These are phyloP conservation scores for Aphelenchoides besseyi DNA, from an alignment of 1,140 invertebrate species.

Conservation along the genomic window DNA sequence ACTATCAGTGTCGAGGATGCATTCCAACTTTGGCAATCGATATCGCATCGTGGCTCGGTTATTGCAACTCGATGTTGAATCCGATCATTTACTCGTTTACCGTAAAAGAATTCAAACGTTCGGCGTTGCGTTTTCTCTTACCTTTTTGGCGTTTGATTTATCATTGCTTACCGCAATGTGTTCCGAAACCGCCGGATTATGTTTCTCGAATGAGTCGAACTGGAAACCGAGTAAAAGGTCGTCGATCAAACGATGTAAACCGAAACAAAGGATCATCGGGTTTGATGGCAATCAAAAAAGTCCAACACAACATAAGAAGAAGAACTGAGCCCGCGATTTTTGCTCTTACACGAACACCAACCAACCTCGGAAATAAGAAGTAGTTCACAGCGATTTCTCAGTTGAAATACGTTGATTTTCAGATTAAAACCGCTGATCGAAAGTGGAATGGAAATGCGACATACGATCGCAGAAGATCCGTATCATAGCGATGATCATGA, in stretches of 20 bases:
- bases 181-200: slow-evolving; percentile 51
- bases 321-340: slow-evolving; percentile 51
- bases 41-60: slow-evolving; percentile 62
- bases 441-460: not conserved
- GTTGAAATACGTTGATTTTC: not conserved
- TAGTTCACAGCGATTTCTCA: slow-evolving; percentile 4
- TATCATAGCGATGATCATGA: slow-evolving; percentile 8
- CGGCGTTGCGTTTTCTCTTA: slow-evolving; percentile 54
- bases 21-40: slow-evolving; percentile 58
- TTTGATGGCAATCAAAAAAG: not conserved
- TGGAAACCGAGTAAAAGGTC: slow-evolving; percentile 38
- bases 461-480: not conserved
- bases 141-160: slow-evolving; percentile 52
- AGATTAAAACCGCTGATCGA: slow-evolving; percentile 13
- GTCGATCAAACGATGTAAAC: slow-evolving; percentile 19
- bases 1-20: slow-evolving; percentile 54
- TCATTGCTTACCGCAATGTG: slow-evolving; percentile 25
- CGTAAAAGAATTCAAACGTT: slow-evolving; percentile 62
- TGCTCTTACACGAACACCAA: slow-evolving; percentile 18
- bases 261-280: not conserved
- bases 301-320: slow-evolving; percentile 32
- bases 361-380: slow-evolving; percentile 33
- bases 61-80: slow-evolving; percentile 63
- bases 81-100: slow-evolving; percentile 62
- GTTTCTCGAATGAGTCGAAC: slow-evolving; percentile 40